Percentiles rank a stretch among this genome's conserved stretches.
Conservation (phyloP, 2,888 invertebrate genomes). For the Plagiodera versicolora region DNA sequence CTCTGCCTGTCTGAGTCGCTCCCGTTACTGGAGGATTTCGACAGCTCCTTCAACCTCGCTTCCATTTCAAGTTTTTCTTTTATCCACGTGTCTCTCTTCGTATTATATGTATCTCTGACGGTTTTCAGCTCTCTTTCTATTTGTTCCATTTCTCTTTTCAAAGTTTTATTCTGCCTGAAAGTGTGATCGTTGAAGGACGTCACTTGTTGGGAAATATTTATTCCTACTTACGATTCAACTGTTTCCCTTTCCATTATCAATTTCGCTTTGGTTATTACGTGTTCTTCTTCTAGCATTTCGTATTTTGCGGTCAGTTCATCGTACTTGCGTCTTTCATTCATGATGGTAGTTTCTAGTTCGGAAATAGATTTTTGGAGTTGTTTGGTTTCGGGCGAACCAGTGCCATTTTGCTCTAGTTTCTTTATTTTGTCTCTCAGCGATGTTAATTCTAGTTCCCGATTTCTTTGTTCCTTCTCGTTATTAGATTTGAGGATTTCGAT, state of each 20-base stretch:
- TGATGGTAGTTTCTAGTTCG: conserved; percentile 70
- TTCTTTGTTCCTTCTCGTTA: conserved; percentile 74
- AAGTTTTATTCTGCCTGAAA: conserved; percentile 62
- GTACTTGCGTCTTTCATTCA: conserved; percentile 71
- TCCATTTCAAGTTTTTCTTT: conserved; percentile 72
- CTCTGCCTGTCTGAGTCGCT: conserved; percentile 65
- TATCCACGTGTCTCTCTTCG: conserved; percentile 69
- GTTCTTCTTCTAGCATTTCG: conserved; percentile 82
- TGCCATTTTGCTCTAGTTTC: conserved; percentile 64
- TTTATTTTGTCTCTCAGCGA: conserved; percentile 74
- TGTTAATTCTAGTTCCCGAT: conserved; percentile 76
- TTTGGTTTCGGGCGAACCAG: conserved; percentile 66
- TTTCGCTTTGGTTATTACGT: conserved; percentile 79
- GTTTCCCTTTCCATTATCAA: conserved; percentile 81
- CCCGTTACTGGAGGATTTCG: conserved; percentile 31
- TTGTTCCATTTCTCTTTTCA: conserved; percentile 65
- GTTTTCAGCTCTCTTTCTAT: conserved; percentile 67
- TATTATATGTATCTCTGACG: conserved; percentile 65
- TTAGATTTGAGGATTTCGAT: conserved; percentile 67
- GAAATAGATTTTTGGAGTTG: conserved; percentile 59
- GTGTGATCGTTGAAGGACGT: not conserved
- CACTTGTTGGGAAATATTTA: not conserved
- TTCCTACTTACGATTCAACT: conserved; percentile 63
- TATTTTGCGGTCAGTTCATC: conserved; percentile 81
- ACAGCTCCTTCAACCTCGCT: conserved; percentile 57